Conservation (phyloP, 2,113 vertebrate genomes). For the Amazona vittata region DNA sequence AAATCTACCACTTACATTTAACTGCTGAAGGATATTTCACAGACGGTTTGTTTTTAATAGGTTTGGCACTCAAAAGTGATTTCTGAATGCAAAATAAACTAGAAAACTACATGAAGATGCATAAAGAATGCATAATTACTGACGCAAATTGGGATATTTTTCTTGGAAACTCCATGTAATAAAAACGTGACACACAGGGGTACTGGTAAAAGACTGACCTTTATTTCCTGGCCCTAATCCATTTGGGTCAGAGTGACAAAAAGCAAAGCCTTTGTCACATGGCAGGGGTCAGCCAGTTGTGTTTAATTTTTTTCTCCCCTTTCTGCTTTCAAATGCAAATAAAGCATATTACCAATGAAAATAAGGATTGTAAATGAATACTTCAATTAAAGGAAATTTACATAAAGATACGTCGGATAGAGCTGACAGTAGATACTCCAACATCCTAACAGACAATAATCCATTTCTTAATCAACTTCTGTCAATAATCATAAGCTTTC, state of each 20-base stretch:
- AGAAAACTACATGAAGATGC: neutral
- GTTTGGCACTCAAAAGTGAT: constrained; percentile 14
- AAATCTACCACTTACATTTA: constrained; percentile 3
- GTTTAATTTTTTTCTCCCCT: constrained; percentile 41
- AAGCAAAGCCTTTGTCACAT: constrained; percentile 36
- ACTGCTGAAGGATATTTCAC: neutral
- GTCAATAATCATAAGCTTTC: constrained; percentile 62
- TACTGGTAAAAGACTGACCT: constrained; percentile 57
- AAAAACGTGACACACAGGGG: constrained; percentile 30
- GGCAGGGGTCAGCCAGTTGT: constrained; percentile 13
- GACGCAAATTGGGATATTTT: constrained; percentile 16
- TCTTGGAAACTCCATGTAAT: constrained; percentile 44
- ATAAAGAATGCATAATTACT: constrained; percentile 16
- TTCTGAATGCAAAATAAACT: constrained; percentile 32
- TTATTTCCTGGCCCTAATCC: constrained; percentile 68
- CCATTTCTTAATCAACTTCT: constrained; percentile 64
- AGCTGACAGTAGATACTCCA: constrained; percentile 1
- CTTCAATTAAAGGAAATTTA: constrained; percentile 60
- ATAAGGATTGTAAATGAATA: constrained; percentile 54
- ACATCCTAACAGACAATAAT: constrained; percentile 53
- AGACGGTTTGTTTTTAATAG: neutral
- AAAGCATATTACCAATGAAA: constrained; percentile 59
- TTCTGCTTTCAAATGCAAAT: constrained; percentile 66
- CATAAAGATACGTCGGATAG: constrained; percentile 21
- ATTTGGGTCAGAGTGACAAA: constrained; percentile 55